phyloP scores from a whole-genome alignment of 2,797 vertebrate species.

The Trachurus trachurus region DNA sequence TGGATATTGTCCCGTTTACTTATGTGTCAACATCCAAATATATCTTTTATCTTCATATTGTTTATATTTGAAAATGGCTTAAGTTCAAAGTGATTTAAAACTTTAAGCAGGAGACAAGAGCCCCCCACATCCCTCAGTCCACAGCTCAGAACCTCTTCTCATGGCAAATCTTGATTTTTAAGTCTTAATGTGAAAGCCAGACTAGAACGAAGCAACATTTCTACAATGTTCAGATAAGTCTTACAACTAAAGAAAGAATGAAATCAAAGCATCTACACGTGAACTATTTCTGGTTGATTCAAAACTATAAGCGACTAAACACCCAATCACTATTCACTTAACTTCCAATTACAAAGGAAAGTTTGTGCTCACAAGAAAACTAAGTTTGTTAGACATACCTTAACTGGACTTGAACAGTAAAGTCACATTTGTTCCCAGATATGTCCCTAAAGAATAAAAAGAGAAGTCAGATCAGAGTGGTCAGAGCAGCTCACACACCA shows the following conservation, averaged over 20 bases:
- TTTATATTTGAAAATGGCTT: background rate
- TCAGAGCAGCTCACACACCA: background rate
- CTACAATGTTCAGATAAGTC: background rate
- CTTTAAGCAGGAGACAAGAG: background rate
- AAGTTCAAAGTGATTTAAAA: conserved; percentile 7
- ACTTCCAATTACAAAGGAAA: conserved; percentile 7
- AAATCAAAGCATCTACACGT: background rate
- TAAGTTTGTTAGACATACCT: conserved; percentile 83
- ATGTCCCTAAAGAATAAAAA: conserved; percentile 91
- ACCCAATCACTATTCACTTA: conserved; percentile 1
- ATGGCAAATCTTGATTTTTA: background rate
- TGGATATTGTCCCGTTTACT: background rate
- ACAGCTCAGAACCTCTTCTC: background rate
- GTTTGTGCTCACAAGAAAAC: conserved; percentile 2
- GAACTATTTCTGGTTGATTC: conserved; percentile 23
- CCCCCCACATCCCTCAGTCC: background rate
- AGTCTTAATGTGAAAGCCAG: background rate
- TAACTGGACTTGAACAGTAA: conserved; percentile 99
- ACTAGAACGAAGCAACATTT: background rate
- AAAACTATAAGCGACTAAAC: conserved; percentile 15
- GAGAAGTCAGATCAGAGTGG: conserved; percentile 13
- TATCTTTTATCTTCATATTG: background rate
- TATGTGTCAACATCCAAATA: background rate
- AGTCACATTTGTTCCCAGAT: conserved; percentile 99
- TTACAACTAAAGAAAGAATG: background rate